Base-by-base conservation (phyloP, 2,797 vertebrate genomes). In the Muscicapa striata region DNA sequence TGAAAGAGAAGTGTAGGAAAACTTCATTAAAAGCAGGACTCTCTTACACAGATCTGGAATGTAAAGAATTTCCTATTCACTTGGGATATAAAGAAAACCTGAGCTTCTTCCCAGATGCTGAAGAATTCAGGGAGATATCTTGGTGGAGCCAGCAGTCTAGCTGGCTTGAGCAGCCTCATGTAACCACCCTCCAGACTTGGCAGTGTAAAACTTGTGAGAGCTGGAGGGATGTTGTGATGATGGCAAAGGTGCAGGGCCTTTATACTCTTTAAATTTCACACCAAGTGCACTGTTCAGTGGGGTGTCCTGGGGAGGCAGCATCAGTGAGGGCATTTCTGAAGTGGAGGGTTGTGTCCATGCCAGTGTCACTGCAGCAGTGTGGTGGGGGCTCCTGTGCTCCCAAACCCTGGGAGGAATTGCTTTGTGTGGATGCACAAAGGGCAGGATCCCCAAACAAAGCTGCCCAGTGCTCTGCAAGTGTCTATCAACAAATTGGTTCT, bases 11-110 rank as follows among this genome's bases (percentile, higher is more conserved):
- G 80, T 16, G 76, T 63, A 82, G 68, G 41, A 90, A 83, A 91
- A 63, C 87, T 81, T 90, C 36, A 49, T 92, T 86, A 89, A 82
- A 68, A 95, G 66, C 13, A 83, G 84, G 57, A 49, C 68, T 55
- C 80, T 63, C 87, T 85, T 90, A 62, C 2, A 52, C 36, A 73
- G 57, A 46, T 51, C 63, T 94, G 96, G 95, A 96, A 96, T 97
- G 93, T 94, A 80, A 95, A 94, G 95, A 96, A 97, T 97, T 96
- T 95, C 77, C 72, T 72, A 95, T 97, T 95, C 90, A 76, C 54
- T 93, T 55, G 69, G 54, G 54, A 80, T 90, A 79, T 66, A 87
- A 94, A 95, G 93, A 95, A 97, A 97, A 96, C 80, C 29, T 61
- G 94, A 96, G 72, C 79, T 94, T 73, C 88, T 82, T 38, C 91